These are phyloP conservation scores for Platynereis dumerilii DNA, from an alignment of 2,888 invertebrate genomes.

Conservation along the genomic window DNA sequence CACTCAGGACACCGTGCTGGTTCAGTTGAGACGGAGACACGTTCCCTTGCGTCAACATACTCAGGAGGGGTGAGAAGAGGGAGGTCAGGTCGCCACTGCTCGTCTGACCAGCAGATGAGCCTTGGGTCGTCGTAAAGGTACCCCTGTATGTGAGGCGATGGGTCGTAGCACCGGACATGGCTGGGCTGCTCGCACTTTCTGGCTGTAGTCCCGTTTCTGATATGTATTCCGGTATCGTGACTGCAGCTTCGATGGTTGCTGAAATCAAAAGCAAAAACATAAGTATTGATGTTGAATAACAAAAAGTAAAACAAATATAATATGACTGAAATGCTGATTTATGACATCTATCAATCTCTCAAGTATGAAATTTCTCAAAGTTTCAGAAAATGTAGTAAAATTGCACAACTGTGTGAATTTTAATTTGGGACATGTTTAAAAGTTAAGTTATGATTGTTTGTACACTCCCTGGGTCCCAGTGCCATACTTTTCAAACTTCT, in stretches of 20 bases:
- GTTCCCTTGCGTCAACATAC: slow-evolving; percentile 47
- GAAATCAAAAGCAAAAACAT: slow-evolving; percentile 33
- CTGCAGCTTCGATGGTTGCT: slow-evolving; percentile 58
- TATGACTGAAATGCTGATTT: not conserved
- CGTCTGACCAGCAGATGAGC: slow-evolving; percentile 53
- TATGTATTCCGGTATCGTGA: slow-evolving; percentile 52
- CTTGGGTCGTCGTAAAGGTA: slow-evolving; percentile 74
- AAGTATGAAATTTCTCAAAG: no score
- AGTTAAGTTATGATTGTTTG: no score
- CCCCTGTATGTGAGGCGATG: slow-evolving; percentile 70
- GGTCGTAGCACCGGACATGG: slow-evolving; percentile 37
- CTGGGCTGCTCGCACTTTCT: not conserved
- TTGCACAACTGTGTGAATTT: no score
- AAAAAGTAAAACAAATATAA: not conserved
- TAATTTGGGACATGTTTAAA: no score
- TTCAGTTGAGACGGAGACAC: slow-evolving; percentile 31
- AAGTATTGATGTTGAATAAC: no score
- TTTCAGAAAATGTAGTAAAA: no score
- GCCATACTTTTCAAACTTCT: no score
- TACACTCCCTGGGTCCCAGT: no score
- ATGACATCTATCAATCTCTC: not conserved
- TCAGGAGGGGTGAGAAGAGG: slow-evolving; percentile 55
- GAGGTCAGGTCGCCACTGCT: slow-evolving; percentile 29
- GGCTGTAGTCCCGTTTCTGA: slow-evolving; percentile 12
- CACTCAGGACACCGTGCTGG: slow-evolving; percentile 25